Percentiles rank a stretch among this genome's conserved stretches.
These are phyloP conservation scores for Pseudochromis fuscus DNA, from an alignment of 2,797 vertebrate species.

Conservation along the genomic window DNA sequence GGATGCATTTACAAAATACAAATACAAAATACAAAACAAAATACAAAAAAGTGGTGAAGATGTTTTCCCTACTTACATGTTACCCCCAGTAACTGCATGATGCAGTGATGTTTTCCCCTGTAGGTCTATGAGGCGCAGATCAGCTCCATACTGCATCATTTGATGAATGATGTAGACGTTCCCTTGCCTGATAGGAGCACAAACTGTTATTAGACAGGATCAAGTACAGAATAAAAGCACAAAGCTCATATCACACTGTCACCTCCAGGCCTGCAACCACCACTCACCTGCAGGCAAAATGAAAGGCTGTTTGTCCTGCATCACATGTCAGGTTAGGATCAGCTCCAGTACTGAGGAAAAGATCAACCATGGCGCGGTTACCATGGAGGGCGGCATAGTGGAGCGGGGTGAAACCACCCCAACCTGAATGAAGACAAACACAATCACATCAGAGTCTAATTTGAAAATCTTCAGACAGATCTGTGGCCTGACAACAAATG, in stretches of 20 bases:
- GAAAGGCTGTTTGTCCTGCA: constrained; percentile 87
- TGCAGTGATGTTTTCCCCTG: constrained; percentile 85
- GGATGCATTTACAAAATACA: neutral
- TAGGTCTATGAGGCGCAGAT: constrained; percentile 79
- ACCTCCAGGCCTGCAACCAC: neutral
- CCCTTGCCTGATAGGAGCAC: constrained; percentile 78
- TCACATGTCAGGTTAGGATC: constrained; percentile 85
- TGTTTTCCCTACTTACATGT: constrained; percentile 79
- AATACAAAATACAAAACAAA: neutral
- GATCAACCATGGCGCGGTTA: constrained; percentile 79
- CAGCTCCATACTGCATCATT: constrained; percentile 86
- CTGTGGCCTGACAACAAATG: constrained; percentile 11
- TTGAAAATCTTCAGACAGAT: constrained; percentile 32
- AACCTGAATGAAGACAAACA: constrained; percentile 75
- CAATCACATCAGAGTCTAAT: constrained; percentile 27
- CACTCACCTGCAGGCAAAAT: constrained; percentile 85
- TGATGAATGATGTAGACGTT: constrained; percentile 85
- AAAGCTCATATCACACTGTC: neutral
- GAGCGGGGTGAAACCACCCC: constrained; percentile 87
- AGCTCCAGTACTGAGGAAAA: constrained; percentile 83
- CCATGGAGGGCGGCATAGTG: constrained; percentile 87
- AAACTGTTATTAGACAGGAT: constrained; percentile 5
- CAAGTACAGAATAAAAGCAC: neutral
- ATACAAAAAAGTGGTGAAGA: neutral
- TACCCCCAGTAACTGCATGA: constrained; percentile 87